Conservation (phyloP, 2,113 vertebrate species). For the Siphamia tubifer region DNA sequence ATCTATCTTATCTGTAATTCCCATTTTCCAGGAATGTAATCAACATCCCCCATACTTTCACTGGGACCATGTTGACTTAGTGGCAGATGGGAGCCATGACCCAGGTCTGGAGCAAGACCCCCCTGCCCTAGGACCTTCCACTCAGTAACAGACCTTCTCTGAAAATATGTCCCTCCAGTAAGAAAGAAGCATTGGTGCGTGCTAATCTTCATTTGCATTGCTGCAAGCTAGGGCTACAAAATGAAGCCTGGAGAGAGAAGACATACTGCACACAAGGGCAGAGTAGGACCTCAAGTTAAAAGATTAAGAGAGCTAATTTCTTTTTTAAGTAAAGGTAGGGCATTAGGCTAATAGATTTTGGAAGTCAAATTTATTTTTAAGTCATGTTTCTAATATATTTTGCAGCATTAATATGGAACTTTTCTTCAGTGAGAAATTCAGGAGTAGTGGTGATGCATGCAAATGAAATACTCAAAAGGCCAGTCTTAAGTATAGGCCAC, state of each 20-base stretch:
- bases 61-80: not conserved
- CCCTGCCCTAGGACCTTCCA: slow-evolving; percentile 45
- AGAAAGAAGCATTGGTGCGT: slow-evolving; percentile 56
- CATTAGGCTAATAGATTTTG: slow-evolving; percentile 9
- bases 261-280: slow-evolving; percentile 35
- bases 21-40: slow-evolving; percentile 1
- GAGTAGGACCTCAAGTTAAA: not conserved
- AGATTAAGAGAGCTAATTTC: not conserved
- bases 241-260: slow-evolving; percentile 50
- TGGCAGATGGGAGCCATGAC: slow-evolving; percentile 46
- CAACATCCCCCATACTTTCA: not conserved
- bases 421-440: not conserved
- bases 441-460: not conserved
- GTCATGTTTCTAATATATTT: not conserved
- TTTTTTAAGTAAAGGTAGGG: not conserved
- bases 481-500: not conserved
- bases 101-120: slow-evolving; percentile 17
- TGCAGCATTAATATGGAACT: not conserved
- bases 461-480: not conserved
- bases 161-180: slow-evolving; percentile 38
- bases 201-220: slow-evolving; percentile 69
- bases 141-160: slow-evolving; percentile 27
- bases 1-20: slow-evolving; percentile 1
- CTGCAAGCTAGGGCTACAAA: slow-evolving; percentile 51
- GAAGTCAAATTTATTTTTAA: not conserved